Percentiles rank a stretch among this genome's conserved stretches.
These are phyloP conservation scores for Parotia lawesii DNA, from an alignment of 2,113 vertebrate species.

Conservation along the genomic window DNA sequence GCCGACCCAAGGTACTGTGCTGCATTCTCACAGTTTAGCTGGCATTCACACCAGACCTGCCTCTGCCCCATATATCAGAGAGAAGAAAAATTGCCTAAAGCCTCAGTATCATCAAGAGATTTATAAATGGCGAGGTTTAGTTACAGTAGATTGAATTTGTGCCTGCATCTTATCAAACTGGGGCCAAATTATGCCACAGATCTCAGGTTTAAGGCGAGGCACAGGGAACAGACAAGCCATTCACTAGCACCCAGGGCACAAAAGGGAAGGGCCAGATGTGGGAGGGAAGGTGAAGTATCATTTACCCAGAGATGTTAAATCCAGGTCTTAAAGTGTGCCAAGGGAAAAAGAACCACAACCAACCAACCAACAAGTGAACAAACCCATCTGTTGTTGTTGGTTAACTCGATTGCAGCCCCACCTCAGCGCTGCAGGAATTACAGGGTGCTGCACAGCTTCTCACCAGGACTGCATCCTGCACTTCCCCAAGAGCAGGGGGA, in stretches of 20 bases:
- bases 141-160: neutral
- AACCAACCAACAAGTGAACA: neutral
- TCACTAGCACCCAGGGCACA: conserved; percentile 6
- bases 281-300: conserved; percentile 23
- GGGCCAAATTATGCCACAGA: neutral
- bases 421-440: neutral
- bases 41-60: neutral
- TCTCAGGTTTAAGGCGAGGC: neutral
- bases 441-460: neutral
- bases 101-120: neutral
- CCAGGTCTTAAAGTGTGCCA: neutral
- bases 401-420: neutral
- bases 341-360: neutral
- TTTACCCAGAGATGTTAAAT: conserved; percentile 23
- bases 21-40: neutral
- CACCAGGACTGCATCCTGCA: neutral
- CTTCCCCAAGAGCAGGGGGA: neutral
- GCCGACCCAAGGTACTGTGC: neutral
- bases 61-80: neutral
- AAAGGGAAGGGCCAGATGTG: conserved; percentile 16
- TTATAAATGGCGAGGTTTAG: neutral
- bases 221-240: neutral
- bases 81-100: neutral
- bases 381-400: conserved; percentile 16
- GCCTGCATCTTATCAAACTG: conserved; percentile 28